Evolutionary conservation across 2,113 vertebrate genomes (phyloP), one percentile per base, ranked within the genome.

Genomic region (Morone saxatilis): DNA sequence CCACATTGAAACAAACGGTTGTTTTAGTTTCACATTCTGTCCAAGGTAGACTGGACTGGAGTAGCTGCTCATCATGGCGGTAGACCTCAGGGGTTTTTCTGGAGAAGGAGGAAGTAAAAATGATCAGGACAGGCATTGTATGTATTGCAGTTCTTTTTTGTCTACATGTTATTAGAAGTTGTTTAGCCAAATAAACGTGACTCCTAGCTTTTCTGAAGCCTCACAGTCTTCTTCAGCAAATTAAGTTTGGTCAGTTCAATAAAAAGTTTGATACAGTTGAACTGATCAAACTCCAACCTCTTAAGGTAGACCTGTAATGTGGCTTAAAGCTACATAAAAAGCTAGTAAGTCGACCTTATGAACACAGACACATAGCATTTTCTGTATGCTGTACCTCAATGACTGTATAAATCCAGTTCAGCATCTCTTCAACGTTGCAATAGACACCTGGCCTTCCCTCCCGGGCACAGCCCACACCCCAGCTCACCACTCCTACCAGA

Each of bases 401-500:
- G 81, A 96, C 88, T 0, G 74, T 66, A 68, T 94, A 85, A 90
- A 98, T 95, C 97, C 97, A 98, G 92, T 95, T 81, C 0, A 98
- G 95, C 93, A 96, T 95, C 50, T 94, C 88, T 0, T 93, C 94
- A 68, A 98, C 95, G 0, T 96, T 96, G 83, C 92, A 90, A 93
- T 98, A 99, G 53, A 99, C 97, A 0, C 98, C 97, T 0, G 97
- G 97, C 0, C 78, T 93, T 38, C 72, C 79, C 19, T 90, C 83
- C 1, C 91, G 89, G 0, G 94, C 98, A 13, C 97, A 98, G 89
- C 98, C 98, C 0, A 96, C 71, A 0, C 97, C 98, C 98, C 98
- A 98, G 92, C 97, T 99, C 86, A 98, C 97, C 4, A 98, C 95
- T 40, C 97, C 97, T 0, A 96, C 94, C 71, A 97, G 88, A 75